Conservation (phyloP, 2,113 vertebrate species). For the Ahaetulla prasina region DNA sequence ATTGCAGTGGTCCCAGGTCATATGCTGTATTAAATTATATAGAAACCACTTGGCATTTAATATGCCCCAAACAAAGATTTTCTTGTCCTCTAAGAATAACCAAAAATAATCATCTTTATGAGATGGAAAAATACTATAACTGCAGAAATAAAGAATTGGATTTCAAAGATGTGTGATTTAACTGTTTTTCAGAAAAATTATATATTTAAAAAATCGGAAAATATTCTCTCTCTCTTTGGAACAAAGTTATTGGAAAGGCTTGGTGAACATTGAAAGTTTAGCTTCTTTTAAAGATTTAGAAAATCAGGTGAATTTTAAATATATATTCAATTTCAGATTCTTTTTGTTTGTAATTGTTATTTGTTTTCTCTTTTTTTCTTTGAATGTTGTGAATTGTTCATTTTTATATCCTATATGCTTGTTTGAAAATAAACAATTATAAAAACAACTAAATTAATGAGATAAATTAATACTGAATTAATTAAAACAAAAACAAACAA, state of each 20-base stretch:
- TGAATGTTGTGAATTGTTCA: neutral
- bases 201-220: neutral
- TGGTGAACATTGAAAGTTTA: neutral
- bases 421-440: neutral
- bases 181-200: neutral
- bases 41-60: neutral
- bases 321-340: neutral
- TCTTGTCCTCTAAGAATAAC: neutral
- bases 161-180: neutral
- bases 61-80: neutral
- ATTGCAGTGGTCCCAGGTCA: neutral
- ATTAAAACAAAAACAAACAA: neutral
- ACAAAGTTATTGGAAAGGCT: neutral
- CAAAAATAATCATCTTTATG: neutral
- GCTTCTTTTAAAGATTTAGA: neutral
- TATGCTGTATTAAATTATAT: neutral
- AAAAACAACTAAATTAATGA: neutral
- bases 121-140: neutral
- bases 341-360: neutral
- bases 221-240: neutral
- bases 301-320: neutral
- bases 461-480: too few relatives aligned
- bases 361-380: neutral
- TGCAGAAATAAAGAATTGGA: neutral
- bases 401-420: neutral